Evolutionary conservation across 1,140 invertebrate genomes (phyloP), one percentile per base, ranked within the genome.

Genomic region (Ruditapes philippinarum): DNA sequence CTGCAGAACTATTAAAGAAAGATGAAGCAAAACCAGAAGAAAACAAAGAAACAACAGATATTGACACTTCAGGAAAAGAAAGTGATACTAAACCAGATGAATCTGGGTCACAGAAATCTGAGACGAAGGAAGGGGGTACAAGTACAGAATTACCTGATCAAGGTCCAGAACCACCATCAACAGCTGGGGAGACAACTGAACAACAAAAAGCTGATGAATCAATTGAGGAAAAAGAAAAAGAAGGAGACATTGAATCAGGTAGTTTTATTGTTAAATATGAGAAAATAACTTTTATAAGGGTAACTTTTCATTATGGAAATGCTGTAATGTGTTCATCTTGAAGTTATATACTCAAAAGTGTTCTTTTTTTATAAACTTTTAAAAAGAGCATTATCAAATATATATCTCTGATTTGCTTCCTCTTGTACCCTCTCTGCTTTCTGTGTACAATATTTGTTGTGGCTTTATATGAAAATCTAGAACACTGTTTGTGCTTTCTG

Each of bases 161-260:
- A 17, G 82, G 42, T 19, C 62, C 62, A 51, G 49, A 42, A 38
- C 19, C 31, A 38, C 49, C 22, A 42, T 1, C 14, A 31, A 68
- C 49, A 74, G n/a, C n/a, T n/a, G 42, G 74, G 28, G 84, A 62
- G 36, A 38, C 38, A 62, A 40, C 28, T 78, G 84, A 78, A 31
- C 51, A 65, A 0, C 45, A 76, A 31, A 74, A 42, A 9, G 54
- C 17, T 25, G 73, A 62, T 31, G 31, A 22, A 28, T 38, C 3
- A 22, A 42, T 14, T n/a, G 68, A 76, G 22, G 70, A 86, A 33
- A 86, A 86, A 78, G 84, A 84, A 19, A 81, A 81, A 62, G 79
- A 81, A 0, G 79, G 79, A 2, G 79, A 81, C 4, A 84, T 84
- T 54, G 82, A 84, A 84, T 65, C 82, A 84, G 82, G 82, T 84